Base-by-base conservation (phyloP, 2,888 invertebrate species). In the Eucriotettix oculatus region DNA sequence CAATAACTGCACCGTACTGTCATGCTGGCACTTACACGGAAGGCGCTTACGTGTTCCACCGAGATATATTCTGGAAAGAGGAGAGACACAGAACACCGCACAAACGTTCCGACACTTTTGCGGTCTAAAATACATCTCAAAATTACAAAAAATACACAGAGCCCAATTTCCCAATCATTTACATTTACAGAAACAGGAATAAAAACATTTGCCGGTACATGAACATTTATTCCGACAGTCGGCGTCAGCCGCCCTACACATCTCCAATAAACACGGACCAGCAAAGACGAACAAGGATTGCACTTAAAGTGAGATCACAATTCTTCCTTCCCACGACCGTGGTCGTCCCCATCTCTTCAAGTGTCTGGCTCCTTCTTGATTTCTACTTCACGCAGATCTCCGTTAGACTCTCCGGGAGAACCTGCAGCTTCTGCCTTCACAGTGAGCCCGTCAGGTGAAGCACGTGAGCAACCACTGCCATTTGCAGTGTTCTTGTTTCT, bases 71-170 rank as follows among this genome's bases (percentile, higher is more conserved):
- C 41, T 42, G 40, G 56, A 56, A 52, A 60, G 52, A 56, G 52
- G 60, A 56, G 52, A 60, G 56, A 60, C 48, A 52, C 52, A 56
- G 52, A 60, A 42, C 56, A 56, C 53, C 40, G 60, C 52, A 56
- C 29, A 60, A 60, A 60, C 56, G 56, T 52, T 52, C 16, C 56
- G 60, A 52, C 56, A 41, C 56, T 42, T 42, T 56, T 53, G 48
- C 42, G 56, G 52, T 42, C 52, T 53, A 54, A 44, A 43, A 57
- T 53, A 52, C 54, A 43, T 12, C 43, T 58, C 43, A 29, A 54
- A 17, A 29, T 16, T 54, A 54, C 54, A 54, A 54, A 54, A 54
- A 54, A 54, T 54, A 54, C 54, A 54, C 54, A 54, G 54, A 54
- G 17, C 54, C 29, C 29, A 54, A 29, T 29, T 54, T 54, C 54